Conservation (phyloP, 2,113 vertebrate species). For the Saguinus midas region DNA sequence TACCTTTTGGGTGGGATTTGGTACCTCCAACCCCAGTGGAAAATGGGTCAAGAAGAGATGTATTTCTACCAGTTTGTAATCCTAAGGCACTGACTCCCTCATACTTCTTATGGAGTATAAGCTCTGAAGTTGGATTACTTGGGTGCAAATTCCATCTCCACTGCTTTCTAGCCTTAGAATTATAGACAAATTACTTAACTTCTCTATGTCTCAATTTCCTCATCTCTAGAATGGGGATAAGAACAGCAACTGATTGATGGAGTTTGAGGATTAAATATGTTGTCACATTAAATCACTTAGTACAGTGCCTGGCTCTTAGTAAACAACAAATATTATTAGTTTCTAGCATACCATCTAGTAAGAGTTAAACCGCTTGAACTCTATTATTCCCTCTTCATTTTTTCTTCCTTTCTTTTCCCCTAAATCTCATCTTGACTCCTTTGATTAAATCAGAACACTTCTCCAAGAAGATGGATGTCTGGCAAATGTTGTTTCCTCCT, state of each 20-base stretch:
- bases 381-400: neutral
- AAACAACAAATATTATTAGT: neutral
- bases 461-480: neutral
- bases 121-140: neutral
- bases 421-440: neutral
- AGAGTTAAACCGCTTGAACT: neutral
- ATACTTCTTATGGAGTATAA: neutral
- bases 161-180: neutral
- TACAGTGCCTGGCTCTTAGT: neutral
- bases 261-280: neutral
- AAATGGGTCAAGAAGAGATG: neutral
- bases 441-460: neutral
- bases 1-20: constrained; percentile 34
- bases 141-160: neutral
- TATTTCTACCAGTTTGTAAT: neutral
- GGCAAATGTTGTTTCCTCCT: neutral
- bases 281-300: constrained; percentile 12
- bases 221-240: neutral
- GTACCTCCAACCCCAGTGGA: neutral
- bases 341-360: neutral
- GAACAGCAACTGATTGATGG: neutral
- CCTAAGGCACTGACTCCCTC: neutral
- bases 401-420: neutral
- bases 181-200: neutral
- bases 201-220: neutral